phyloP scores from a whole-genome alignment of 2,888 invertebrate genomes.

The Acrobasis suavella region DNA sequence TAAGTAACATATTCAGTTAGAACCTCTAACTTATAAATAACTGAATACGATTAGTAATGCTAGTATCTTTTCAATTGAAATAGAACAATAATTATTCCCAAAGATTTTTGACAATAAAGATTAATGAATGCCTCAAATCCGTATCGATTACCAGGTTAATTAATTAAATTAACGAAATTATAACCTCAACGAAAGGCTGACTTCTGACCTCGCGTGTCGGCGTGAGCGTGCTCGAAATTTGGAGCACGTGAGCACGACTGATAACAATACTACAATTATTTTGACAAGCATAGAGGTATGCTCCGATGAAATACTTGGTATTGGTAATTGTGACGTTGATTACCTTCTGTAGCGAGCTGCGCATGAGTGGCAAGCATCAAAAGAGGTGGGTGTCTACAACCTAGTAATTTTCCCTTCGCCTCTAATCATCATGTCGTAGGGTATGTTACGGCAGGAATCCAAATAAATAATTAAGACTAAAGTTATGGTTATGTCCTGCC shows the following conservation, averaged over 20 bases:
- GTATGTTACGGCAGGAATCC: too few relatives aligned
- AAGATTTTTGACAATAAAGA: neutral
- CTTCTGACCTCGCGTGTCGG: slow-evolving; percentile 21
- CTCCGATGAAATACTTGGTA: neutral
- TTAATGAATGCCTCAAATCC: neutral
- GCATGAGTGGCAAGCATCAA: too few relatives aligned
- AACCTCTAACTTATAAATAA: too few relatives aligned
- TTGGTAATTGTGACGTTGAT: slow-evolving; percentile 18
- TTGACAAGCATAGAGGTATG: slow-evolving; percentile 16
- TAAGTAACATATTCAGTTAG: too few relatives aligned
- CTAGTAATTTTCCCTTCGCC: too few relatives aligned
- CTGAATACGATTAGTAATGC: too few relatives aligned
- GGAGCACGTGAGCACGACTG: neutral
- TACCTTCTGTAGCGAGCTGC: neutral
- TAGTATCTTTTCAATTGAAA: too few relatives aligned
- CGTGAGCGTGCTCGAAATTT: slow-evolving; percentile 6
- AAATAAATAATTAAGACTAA: too few relatives aligned
- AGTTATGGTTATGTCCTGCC: too few relatives aligned
- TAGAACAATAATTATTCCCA: too few relatives aligned
- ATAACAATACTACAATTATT: slow-evolving; percentile 24
- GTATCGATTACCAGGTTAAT: slow-evolving; percentile 33
- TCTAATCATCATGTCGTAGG: too few relatives aligned
- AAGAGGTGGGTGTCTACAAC: too few relatives aligned
- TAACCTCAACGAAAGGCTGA: slow-evolving; percentile 59
- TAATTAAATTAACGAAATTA: slow-evolving; percentile 57